Percentiles rank a stretch among this genome's conserved stretches.
These are phyloP conservation scores for Ecdyonurus torrentis DNA, from an alignment of 2,888 invertebrate species.

Conservation along the genomic window DNA sequence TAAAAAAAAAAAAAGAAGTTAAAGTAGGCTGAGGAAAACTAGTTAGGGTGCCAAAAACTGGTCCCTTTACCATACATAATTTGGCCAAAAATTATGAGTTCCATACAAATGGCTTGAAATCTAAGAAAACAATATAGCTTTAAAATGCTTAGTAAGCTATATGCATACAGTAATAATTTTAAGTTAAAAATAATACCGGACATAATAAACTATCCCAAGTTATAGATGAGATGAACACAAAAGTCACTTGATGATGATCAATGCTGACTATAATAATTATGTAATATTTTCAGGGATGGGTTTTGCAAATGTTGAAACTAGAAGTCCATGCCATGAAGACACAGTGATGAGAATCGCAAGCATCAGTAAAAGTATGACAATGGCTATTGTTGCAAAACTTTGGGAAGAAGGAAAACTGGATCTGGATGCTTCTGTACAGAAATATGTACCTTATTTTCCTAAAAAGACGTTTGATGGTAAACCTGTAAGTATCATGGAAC, in stretches of 20 bases:
- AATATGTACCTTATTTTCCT: conserved; percentile 34
- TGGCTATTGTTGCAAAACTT: conserved; percentile 31
- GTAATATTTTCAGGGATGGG: conserved; percentile 26
- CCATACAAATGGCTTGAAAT: too few relatives aligned
- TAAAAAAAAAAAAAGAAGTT: too few relatives aligned
- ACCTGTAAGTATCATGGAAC: too few relatives aligned
- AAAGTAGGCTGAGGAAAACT: too few relatives aligned
- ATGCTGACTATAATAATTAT: neutral
- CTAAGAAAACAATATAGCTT: too few relatives aligned
- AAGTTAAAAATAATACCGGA: too few relatives aligned
- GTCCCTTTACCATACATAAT: too few relatives aligned
- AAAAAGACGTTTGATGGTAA: conserved; percentile 29
- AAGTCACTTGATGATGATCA: neutral
- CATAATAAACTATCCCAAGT: neutral
- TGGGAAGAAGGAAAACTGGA: conserved; percentile 32
- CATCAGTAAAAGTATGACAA: conserved; percentile 37
- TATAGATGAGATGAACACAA: neutral
- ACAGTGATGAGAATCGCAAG: conserved; percentile 39
- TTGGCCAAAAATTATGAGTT: too few relatives aligned
- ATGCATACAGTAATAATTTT: too few relatives aligned
- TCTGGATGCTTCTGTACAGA: conserved; percentile 31
- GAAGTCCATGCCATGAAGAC: conserved; percentile 24
- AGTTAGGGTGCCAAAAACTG: too few relatives aligned
- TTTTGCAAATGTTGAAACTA: conserved; percentile 35
- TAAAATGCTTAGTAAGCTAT: too few relatives aligned